These are phyloP conservation scores for Novumbra hubbsi DNA, from an alignment of 2,797 vertebrate genomes.

Conservation along the genomic window DNA sequence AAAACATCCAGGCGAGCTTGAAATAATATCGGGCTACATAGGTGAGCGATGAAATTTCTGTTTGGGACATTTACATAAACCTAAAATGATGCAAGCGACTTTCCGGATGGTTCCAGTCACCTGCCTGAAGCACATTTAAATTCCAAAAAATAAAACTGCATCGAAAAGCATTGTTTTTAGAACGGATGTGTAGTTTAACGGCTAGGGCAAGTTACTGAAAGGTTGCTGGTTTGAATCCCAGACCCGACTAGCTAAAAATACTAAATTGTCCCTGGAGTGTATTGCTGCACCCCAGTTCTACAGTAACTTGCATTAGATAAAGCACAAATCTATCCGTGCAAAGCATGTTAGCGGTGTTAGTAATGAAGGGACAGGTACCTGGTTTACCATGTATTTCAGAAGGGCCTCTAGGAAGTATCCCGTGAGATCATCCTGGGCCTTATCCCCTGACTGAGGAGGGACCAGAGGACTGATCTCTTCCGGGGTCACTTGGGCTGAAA, in stretches of 20 bases:
- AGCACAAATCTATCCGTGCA: no score
- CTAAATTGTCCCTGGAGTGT: no score
- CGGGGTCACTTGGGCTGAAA: conserved; percentile 91
- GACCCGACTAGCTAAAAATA: no score
- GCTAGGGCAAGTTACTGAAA: no score
- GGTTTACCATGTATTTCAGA: conserved; percentile 99
- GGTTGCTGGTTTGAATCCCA: no score
- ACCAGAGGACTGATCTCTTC: conserved; percentile 97
- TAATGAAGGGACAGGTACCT: conserved; percentile 78
- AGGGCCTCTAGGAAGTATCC: conserved; percentile 97
- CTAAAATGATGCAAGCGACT: background rate
- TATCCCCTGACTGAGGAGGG: conserved; percentile 96
- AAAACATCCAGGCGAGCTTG: background rate
- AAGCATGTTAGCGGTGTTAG: conserved; percentile 1
- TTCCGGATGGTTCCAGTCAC: background rate
- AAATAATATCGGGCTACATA: background rate
- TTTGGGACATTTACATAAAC: background rate
- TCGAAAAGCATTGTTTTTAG: no score
- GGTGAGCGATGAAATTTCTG: background rate
- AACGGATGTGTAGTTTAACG: no score
- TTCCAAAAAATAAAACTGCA: background rate
- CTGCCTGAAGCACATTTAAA: no score
- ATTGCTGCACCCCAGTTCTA: no score
- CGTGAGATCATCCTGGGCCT: conserved; percentile 97
- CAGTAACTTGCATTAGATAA: no score